phyloP scores from a whole-genome alignment of 1,140 invertebrate species.

The Trachymyrmex cornetzi region DNA sequence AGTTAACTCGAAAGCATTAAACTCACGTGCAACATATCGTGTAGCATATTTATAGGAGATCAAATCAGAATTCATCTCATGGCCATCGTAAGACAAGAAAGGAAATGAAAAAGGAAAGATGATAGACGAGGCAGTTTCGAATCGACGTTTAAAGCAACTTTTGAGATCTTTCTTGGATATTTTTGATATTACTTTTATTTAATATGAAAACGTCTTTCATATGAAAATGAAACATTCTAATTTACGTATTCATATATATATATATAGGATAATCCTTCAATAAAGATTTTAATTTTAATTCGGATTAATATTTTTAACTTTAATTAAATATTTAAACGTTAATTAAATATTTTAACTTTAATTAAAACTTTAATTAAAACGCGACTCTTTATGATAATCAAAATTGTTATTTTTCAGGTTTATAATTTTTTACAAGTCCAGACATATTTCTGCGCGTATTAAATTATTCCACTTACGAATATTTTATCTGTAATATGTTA shows the following conservation, averaged over 20 bases:
- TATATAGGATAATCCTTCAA: not conserved
- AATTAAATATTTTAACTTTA: conserved; percentile 10
- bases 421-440: not conserved
- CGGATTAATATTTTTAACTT: not conserved
- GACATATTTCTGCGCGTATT: not conserved
- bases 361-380: conserved; percentile 28
- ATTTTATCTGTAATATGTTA: not conserved
- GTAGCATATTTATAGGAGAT: conserved; percentile 15
- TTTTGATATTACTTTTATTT: not conserved
- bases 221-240: not conserved
- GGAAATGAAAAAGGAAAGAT: conserved; percentile 49
- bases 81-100: conserved; percentile 20
- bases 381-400: not conserved
- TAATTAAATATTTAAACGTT: conserved; percentile 1
- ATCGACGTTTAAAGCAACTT: conserved; percentile 28
- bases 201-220: not conserved
- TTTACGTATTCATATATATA: not conserved
- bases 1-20: conserved; percentile 14
- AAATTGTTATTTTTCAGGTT: not conserved
- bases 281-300: conserved; percentile 8
- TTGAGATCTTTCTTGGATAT: not conserved
- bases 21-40: conserved; percentile 21
- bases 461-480: not conserved
- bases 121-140: conserved; percentile 55
- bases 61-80: conserved; percentile 47